A percentile compares a stretch with the other conserved stretches of the same genome.
Conservation (phyloP, 2,113 vertebrate genomes). For the Cygnus buccinator region DNA sequence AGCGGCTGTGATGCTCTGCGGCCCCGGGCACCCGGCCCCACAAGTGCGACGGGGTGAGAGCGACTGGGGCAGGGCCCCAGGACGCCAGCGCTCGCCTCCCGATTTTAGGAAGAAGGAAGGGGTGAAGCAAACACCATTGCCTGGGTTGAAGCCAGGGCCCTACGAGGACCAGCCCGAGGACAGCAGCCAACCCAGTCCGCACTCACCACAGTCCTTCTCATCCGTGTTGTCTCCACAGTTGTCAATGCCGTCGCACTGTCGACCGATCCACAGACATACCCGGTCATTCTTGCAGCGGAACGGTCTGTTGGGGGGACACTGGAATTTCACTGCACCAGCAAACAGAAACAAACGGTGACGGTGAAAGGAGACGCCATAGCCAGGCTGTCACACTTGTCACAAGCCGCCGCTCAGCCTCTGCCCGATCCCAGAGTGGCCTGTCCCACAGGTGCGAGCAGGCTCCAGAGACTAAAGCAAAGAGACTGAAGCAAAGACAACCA, state of each 20-base stretch:
- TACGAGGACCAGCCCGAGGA: accelerated
- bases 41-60: accelerated
- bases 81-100: accelerated
- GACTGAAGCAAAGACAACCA: slow-evolving; percentile 40
- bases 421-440: neutral
- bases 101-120: accelerated
- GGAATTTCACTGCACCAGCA: slow-evolving; percentile 84
- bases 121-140: neutral
- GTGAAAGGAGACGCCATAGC: slow-evolving; percentile 52
- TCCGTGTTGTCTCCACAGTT: slow-evolving; percentile 93
- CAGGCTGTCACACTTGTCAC: slow-evolving; percentile 7
- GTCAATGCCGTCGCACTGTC: slow-evolving; percentile 89
- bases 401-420: slow-evolving; percentile 33
- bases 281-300: slow-evolving; percentile 96
- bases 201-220: slow-evolving; percentile 91
- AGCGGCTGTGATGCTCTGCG: neutral
- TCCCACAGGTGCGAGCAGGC: slow-evolving; percentile 25
- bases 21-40: neutral
- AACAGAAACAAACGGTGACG: slow-evolving; percentile 60
- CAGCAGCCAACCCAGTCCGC: neutral
- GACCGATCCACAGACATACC: slow-evolving; percentile 89
- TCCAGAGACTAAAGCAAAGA: slow-evolving; percentile 55
- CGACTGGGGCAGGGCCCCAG: accelerated
- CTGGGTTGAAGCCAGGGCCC: neutral
- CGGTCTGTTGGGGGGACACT: slow-evolving; percentile 91